Base-by-base conservation (phyloP, 2,113 vertebrate genomes). In the Oreochromis tanganicae region DNA sequence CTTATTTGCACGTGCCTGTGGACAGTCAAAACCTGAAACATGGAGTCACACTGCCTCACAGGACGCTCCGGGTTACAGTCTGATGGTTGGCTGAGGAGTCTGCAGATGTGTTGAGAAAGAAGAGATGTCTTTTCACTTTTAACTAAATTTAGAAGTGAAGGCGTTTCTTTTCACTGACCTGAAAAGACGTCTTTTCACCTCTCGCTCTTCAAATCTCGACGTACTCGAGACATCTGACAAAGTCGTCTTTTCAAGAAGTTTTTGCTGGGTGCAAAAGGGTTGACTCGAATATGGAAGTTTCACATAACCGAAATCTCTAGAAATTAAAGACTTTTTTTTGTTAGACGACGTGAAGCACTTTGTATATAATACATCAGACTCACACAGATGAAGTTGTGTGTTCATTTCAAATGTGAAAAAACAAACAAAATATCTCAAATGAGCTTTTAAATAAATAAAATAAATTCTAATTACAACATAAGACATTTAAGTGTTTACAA, bases 61-160 rank as follows among this genome's bases (percentile, higher is more conserved):
- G 24, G 71, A 50, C 0, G 10, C 43, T 78, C 43, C 1, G 6
- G 21, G 71, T 50, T 32, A 7, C 2, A n/a, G 11, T 19, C 71
- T 13, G 71, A 19, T 13, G 71, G 43, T 32, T 78, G 6, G 1
- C 27, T 78, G 2, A 78, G 43, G 71, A 78, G 43, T 32, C 21
- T 32, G 24, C 71, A 13, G 71, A 78, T 19, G 27, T 78, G 16
- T 17, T 78, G 43, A n/a, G 27, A 29, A 78, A 6, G 71, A 78
- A 78, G 71, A 50, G 43, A 29, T 4, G 43, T 5, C 3, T 50
- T 78, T 32, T 50, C 16, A 29, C 71, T 78, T 13, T 48, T 2
- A 32, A 50, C 71, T 32, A 78, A 78, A 78, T 50, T 78, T 50
- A 50, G 71, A 5, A 32, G 43, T 7, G 41, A 32, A 5, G 71